phyloP scores from a whole-genome alignment of 2,888 invertebrate genomes.

The Himalopsyche japonica region DNA sequence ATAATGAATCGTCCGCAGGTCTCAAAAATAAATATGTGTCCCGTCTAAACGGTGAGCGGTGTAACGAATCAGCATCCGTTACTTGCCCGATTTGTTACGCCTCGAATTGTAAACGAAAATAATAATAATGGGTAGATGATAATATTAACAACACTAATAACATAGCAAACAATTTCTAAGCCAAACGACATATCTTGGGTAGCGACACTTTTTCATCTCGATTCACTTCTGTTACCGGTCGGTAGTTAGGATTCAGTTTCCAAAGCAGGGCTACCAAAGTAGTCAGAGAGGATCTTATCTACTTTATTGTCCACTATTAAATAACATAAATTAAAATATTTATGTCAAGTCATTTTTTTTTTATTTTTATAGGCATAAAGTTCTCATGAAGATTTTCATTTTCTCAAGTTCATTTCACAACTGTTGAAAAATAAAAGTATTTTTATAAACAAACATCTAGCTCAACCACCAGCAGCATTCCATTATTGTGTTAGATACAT shows the following conservation, averaged over 20 bases:
- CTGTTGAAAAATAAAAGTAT: too few relatives aligned
- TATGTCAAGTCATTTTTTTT: too few relatives aligned
- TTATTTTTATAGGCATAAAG: too few relatives aligned
- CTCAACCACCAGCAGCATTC: too few relatives aligned
- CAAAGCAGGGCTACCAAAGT: neutral
- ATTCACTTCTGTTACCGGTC: neutral
- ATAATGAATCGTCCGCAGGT: neutral
- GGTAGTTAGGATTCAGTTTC: neutral
- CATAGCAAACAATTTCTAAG: neutral
- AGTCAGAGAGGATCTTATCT: too few relatives aligned
- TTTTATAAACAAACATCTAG: too few relatives aligned
- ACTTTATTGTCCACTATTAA: too few relatives aligned
- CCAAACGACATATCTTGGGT: neutral
- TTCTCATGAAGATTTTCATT: too few relatives aligned
- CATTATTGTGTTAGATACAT: too few relatives aligned
- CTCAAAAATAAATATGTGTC: neutral
- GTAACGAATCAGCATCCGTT: slow-evolving; percentile 33
- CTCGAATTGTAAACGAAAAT: neutral
- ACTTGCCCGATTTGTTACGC: slow-evolving; percentile 33
- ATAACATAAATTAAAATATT: too few relatives aligned
- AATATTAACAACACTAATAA: neutral
- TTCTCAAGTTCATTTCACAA: too few relatives aligned
- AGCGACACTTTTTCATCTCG: neutral
- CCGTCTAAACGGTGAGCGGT: slow-evolving; percentile 15
- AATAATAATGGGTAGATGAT: neutral